Evolutionary conservation across 2,888 invertebrate species (phyloP).

Genomic region (Lagria hirta): DNA sequence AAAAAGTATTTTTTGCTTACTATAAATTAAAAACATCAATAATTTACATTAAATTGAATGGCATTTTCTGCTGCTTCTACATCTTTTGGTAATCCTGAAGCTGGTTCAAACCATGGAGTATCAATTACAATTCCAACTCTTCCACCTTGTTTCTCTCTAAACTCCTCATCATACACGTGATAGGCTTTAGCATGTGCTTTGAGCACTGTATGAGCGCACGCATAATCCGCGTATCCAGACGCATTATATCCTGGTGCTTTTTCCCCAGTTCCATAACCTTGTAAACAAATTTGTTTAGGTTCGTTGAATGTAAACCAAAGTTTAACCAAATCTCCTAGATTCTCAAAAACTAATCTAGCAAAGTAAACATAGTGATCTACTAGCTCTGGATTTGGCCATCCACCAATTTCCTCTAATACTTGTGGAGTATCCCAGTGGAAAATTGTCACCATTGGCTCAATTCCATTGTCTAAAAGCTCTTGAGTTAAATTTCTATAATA

Average conservation of each 20-base stretch:
- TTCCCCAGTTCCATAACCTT: slow-evolving; percentile 44
- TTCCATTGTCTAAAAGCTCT: slow-evolving; percentile 58
- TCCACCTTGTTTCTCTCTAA: slow-evolving; percentile 26
- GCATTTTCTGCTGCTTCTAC: slow-evolving; percentile 56
- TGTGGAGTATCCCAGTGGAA: slow-evolving; percentile 64
- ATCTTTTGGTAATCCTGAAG: slow-evolving; percentile 52
- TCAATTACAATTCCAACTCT: slow-evolving; percentile 55
- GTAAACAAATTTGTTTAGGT: slow-evolving; percentile 44
- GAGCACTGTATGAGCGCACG: slow-evolving; percentile 63
- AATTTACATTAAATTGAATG: slow-evolving; percentile 29
- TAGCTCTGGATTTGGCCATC: slow-evolving; percentile 65
- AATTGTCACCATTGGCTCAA: slow-evolving; percentile 27
- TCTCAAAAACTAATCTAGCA: slow-evolving; percentile 58
- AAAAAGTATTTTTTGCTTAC: slow-evolving; percentile 36
- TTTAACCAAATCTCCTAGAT: slow-evolving; percentile 58
- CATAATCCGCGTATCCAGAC: slow-evolving; percentile 61
- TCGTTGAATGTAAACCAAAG: slow-evolving; percentile 61
- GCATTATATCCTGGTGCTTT: slow-evolving; percentile 55
- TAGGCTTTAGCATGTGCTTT: slow-evolving; percentile 66
- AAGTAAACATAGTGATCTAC: slow-evolving; percentile 64
- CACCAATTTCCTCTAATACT: slow-evolving; percentile 53
- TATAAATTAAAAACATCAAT: not conserved
- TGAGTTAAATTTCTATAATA: slow-evolving; percentile 78
- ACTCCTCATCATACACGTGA: slow-evolving; percentile 5
- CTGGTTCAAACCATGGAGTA: slow-evolving; percentile 56